Conservation (phyloP, 2,797 vertebrate species). For the Garrulus glandarius region DNA sequence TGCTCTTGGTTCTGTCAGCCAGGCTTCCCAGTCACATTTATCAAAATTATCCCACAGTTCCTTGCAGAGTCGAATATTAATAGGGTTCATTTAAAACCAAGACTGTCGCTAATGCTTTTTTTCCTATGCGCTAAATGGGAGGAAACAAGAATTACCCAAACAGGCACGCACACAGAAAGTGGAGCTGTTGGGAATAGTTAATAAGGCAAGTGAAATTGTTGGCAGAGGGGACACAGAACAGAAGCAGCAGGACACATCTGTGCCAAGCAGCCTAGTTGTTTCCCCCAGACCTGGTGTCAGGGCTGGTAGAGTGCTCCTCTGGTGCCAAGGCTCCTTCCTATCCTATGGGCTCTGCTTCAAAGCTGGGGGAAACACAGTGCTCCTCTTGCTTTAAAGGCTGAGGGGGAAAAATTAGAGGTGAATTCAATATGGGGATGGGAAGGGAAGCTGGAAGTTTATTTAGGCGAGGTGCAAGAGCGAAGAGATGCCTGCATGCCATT, state of each 20-base stretch:
- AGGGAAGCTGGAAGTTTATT: not conserved
- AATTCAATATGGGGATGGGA: not conserved
- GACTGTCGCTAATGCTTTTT: slow-evolving; percentile 76
- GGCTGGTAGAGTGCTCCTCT: not conserved
- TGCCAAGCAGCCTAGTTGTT: not conserved
- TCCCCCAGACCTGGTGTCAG: not conserved
- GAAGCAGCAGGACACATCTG: slow-evolving; percentile 10
- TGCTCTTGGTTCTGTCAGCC: slow-evolving; percentile 72
- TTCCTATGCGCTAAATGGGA: slow-evolving; percentile 71
- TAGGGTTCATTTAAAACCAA: slow-evolving; percentile 78
- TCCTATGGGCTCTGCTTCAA: not conserved
- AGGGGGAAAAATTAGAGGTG: not conserved
- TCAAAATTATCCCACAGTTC: slow-evolving; percentile 82
- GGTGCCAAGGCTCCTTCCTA: not conserved
- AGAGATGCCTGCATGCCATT: not conserved
- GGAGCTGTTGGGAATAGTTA: slow-evolving; percentile 64
- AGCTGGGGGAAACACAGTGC: not conserved
- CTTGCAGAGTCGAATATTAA: slow-evolving; percentile 76
- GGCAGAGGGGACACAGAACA: slow-evolving; percentile 7
- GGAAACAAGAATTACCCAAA: slow-evolving; percentile 77
- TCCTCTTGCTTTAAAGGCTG: not conserved
- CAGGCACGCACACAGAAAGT: slow-evolving; percentile 13
- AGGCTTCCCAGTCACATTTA: slow-evolving; percentile 75
- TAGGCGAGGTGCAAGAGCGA: not conserved
- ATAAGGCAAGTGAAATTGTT: slow-evolving; percentile 58